Evolutionary conservation across 53 echinoderm and acorn worm genomes (phyloP).

Genomic region (Holothuria leucospilota): DNA sequence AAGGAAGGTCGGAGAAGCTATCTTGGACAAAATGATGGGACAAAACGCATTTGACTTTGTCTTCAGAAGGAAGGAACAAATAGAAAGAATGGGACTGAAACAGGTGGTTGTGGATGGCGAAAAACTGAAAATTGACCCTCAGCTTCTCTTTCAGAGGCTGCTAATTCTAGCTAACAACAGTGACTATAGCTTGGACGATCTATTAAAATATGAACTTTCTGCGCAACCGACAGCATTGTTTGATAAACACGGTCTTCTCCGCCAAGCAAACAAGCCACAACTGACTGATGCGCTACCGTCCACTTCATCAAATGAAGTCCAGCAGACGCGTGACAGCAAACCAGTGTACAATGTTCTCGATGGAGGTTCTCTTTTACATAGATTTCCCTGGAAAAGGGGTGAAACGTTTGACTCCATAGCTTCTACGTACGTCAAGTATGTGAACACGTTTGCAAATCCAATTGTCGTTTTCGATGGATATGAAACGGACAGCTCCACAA

Average conservation of each 20-base stretch:
- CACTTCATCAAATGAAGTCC: background rate
- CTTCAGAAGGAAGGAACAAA: slow-evolving; percentile 15
- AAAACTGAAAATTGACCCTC: slow-evolving; percentile 52
- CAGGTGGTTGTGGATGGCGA: slow-evolving; percentile 6
- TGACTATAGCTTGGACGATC: background rate
- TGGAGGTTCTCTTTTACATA: slow-evolving; percentile 68
- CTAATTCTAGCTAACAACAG: slow-evolving; percentile 2
- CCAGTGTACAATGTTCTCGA: slow-evolving; percentile 48
- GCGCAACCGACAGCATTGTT: slow-evolving; percentile 58
- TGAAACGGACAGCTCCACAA: slow-evolving; percentile 38
- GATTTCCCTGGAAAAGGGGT: slow-evolving; percentile 60
- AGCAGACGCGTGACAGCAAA: background rate
- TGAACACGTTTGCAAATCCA: slow-evolving; percentile 39
- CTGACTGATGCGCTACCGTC: slow-evolving; percentile 46
- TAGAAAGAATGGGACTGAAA: slow-evolving; percentile 1
- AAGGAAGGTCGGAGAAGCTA: slow-evolving; percentile 57
- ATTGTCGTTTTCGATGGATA: slow-evolving; percentile 67
- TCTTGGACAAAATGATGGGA: slow-evolving; percentile 51
- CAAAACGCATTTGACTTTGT: slow-evolving; percentile 57
- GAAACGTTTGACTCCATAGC: slow-evolving; percentile 50
- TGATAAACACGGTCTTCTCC: background rate
- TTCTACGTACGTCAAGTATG: slow-evolving; percentile 43
- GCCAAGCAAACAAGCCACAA: slow-evolving; percentile 45
- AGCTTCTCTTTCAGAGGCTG: slow-evolving; percentile 63
- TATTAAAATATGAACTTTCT: slow-evolving; percentile 62